Evolutionary conservation across 2,113 vertebrate species (phyloP).

Genomic region (Antidorcas marsupialis): DNA sequence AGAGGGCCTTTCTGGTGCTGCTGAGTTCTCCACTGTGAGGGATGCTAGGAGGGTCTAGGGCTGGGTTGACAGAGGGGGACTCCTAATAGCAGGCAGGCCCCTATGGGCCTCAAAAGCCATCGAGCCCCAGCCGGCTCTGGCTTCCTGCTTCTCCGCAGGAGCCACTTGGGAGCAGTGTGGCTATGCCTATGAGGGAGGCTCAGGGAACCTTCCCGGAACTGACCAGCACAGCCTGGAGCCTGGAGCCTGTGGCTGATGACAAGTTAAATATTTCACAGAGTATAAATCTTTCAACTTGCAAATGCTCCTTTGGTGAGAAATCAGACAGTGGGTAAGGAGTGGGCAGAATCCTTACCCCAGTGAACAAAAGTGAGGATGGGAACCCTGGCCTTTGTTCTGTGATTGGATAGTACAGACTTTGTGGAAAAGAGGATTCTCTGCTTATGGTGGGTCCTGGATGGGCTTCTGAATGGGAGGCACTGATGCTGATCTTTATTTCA

Average conservation of each 20-base stretch:
- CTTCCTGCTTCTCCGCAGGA: conserved; percentile 74
- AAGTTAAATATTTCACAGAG: conserved; percentile 83
- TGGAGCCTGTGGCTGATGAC: conserved; percentile 79
- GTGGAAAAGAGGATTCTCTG: conserved; percentile 12
- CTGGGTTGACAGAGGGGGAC: not conserved
- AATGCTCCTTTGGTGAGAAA: conserved; percentile 81
- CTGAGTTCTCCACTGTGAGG: not conserved
- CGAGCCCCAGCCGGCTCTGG: not conserved
- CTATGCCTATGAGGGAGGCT: conserved; percentile 78
- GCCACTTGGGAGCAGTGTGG: conserved; percentile 89
- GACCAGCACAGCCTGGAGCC: conserved; percentile 73
- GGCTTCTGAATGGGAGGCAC: conserved; percentile 62
- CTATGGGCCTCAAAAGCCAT: not conserved
- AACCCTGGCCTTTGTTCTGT: conserved; percentile 56
- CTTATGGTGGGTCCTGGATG: conserved; percentile 59
- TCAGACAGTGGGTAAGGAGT: conserved; percentile 74
- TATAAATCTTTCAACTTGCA: conserved; percentile 84
- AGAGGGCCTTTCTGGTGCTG: not conserved
- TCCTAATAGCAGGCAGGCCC: not conserved
- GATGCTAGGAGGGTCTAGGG: not conserved
- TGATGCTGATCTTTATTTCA: conserved; percentile 58
- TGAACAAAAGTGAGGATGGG: conserved; percentile 71
- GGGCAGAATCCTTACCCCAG: conserved; percentile 65
- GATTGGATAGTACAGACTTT: conserved; percentile 60
- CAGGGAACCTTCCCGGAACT: conserved; percentile 66